Conservation (phyloP, 2,797 vertebrate species). For the Gymnodraco acuticeps region DNA sequence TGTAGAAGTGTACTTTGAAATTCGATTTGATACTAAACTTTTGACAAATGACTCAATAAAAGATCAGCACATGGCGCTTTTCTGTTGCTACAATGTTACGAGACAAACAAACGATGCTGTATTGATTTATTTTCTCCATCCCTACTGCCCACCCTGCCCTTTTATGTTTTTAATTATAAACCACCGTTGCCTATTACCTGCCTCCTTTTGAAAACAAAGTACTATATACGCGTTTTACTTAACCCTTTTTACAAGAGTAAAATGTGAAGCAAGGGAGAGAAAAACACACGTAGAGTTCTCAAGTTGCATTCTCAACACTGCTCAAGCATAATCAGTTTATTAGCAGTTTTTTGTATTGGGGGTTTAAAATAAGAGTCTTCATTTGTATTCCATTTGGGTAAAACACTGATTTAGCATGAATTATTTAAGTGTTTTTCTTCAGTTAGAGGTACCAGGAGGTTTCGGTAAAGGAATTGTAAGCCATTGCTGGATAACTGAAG, state of each 20-base stretch:
- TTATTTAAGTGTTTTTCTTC: not conserved
- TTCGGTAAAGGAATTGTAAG: conserved; percentile 9
- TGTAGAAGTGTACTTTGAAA: conserved; percentile 2
- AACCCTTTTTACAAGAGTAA: not conserved
- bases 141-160: too few relatives aligned
- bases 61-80: too few relatives aligned
- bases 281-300: not conserved
- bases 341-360: not conserved
- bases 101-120: too few relatives aligned
- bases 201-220: not conserved
- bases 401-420: conserved; percentile 1
- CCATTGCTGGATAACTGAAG: not conserved
- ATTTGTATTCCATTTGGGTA: not conserved
- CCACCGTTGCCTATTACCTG: not conserved
- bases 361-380: not conserved
- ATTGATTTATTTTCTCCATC: too few relatives aligned
- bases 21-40: too few relatives aligned
- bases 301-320: not conserved
- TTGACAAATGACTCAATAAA: too few relatives aligned
- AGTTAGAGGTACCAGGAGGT: conserved; percentile 2
- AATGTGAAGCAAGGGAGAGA: not conserved
- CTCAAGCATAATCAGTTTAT: conserved; percentile 3
- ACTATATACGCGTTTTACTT: not conserved
- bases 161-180: not conserved
- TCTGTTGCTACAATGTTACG: too few relatives aligned